Base-by-base conservation (phyloP, 2,113 vertebrate genomes). In the Psammodynastes pulverulentus region DNA sequence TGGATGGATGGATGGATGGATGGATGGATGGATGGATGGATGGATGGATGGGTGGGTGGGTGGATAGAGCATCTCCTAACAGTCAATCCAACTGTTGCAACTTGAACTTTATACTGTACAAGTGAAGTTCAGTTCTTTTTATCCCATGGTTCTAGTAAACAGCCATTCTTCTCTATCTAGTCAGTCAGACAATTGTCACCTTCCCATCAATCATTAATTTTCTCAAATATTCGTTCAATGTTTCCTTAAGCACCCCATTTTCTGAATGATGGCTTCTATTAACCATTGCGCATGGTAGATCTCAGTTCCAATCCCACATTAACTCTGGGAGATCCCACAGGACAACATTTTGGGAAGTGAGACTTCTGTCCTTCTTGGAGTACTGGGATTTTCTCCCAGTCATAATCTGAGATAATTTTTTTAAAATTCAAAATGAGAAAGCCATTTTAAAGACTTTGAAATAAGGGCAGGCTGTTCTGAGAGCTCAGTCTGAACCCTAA, bases 131-230 rank as follows among this genome's bases (percentile, higher is more conserved):
- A 54, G 15, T 9, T 9, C 17, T 79, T 89, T 88, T 89, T 26
- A 45, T 54, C 62, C 51, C 53, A 58, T 26, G 24, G 45, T 89
- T 92, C 91, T 84, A 53, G 45, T 89, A 89, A 92, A 89, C 53
- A 92, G 51, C 87, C 2, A 29, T 23, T 56, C 51, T 89, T 34
- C 43, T 7, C 62, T 43, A 13, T 10, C 53, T 46, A 39, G 62
- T 45, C 19, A n/a, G 48, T 88, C 56, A 88, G 52, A 91, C 6
- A 7, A 24, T 62, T 45, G 6, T 46, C 46, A 39, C 26, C 48
- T 39, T 52, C 67, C 86, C 34, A n/a, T 23, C 84, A 43, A 10
- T 24, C 54, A 48, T n/a, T 17, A 56, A 84, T 89, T 29, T 56
- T 79, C 43, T 46, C 26, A n/a, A n/a, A n/a, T n/a, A n/a, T n/a